Evolutionary conservation across 2,113 vertebrate genomes (phyloP), one percentile per base, ranked within the genome.

Genomic region (Entelurus aequoreus): DNA sequence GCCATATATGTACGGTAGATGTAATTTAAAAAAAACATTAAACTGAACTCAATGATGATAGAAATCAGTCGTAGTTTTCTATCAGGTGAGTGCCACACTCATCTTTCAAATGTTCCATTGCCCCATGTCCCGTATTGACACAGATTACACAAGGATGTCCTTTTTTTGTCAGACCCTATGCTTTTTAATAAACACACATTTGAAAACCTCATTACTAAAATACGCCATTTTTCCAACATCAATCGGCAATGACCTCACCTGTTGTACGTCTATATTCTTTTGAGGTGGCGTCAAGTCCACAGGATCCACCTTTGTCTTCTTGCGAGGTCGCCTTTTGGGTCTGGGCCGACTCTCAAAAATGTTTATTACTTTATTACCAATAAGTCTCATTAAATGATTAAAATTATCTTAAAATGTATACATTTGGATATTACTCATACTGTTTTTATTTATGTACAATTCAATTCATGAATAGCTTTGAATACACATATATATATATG

Each of bases 161-260:
- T 19, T 19, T 19, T 42, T 12, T 47, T 9, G 2, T 5, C 63
- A 49, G 6, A 50, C 58, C n/a, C 40, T 48, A 40, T 19, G 49
- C 19, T 72, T 12, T 56, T 64, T 36, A 35, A 42, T 12, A 57
- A 21, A 11, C 37, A 67, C 11, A 15, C 38, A 15, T 62, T 69
- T 61, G 5, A 42, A 1, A 42, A 35, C 28, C 28, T 5, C 28
- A 28, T 53, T 53, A 1, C 9, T 10, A 10, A 1, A 44, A 13
- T 44, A 46, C 4, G 11, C 42, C 8, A 12, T 46, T 12, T 28
- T 15, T 56, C n/a, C 47, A 11, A 12, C 3, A 36, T n/a, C 11
- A 13, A 1, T 54, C 10, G 10, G 38, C 19, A 54, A 0, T 13
- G 52, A 5, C 68, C 65, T 75, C 88, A 95, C 95, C 94, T 86